A percentile compares a stretch with the other conserved stretches of the same genome.
phyloP scores from a whole-genome alignment of 2,113 vertebrate species.

The Macquaria ambigua region DNA sequence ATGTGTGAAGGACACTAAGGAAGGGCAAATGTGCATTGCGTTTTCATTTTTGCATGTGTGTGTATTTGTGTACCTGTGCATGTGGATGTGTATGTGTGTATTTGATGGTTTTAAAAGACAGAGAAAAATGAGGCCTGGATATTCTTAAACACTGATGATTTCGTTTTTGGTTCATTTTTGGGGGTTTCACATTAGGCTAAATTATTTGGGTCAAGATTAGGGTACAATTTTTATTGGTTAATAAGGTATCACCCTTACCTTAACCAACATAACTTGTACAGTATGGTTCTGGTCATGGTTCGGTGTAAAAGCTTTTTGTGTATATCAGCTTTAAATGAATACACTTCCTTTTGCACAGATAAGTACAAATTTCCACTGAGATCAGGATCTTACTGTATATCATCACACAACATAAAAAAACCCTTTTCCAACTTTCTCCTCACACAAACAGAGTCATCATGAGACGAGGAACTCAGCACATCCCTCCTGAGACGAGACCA shows the following conservation, averaged over 20 bases:
- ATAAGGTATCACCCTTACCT: neutral
- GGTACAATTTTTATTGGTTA: neutral
- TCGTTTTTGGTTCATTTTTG: neutral
- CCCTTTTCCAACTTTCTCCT: neutral
- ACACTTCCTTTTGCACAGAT: neutral
- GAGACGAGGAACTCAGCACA: neutral
- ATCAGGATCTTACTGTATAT: neutral
- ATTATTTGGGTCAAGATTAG: neutral
- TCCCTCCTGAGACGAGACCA: constrained; percentile 58
- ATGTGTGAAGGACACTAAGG: constrained; percentile 81
- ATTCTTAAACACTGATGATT: neutral
- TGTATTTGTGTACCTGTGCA: neutral
- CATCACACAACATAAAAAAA: neutral
- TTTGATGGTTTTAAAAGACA: neutral
- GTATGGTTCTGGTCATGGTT: neutral
- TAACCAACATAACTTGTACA: neutral
- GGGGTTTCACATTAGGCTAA: neutral
- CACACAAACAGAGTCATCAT: constrained; percentile 4
- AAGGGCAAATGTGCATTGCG: constrained; percentile 26
- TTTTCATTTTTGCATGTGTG: constrained; percentile 42
- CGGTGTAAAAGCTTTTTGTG: neutral
- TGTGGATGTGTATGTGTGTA: neutral
- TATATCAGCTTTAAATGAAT: neutral
- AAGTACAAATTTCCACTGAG: neutral
- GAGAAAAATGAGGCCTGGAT: neutral